Base-by-base conservation (phyloP, 2,888 invertebrate genomes). In the Seladonia tumulorum region DNA sequence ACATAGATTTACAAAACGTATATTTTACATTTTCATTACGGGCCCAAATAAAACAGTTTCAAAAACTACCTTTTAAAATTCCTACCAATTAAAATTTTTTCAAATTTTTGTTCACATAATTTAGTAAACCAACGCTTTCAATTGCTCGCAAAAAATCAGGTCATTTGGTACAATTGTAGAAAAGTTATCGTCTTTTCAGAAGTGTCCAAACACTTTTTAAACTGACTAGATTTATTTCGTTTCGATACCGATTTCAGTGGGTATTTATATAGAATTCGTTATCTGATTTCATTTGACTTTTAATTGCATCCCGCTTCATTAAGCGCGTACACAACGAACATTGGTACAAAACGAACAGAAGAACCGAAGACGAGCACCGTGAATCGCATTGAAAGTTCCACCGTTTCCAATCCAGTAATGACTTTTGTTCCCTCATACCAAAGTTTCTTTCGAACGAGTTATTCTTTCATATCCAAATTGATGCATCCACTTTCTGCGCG, bases 391-490 rank as follows among this genome's bases (percentile, higher is more conserved):
- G 53, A 53, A 85, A 53, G n/a, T 66, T 77, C 42, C 71, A 22
- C 53, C 76, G 73, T 72, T 39, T 57, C 68, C 29, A 57, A 49
- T 75, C 78, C 73, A 57, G 25, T 83, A 86, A 88, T 88, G 80
- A 85, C 70, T 90, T 85, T 87, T 72, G 68, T 76, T 74, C 60
- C 53, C 39, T 68, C 63, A 35, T 77, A 42, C 76, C 73, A 22
- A 72, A 84, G 76, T 81, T 83, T 79, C 77, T 71, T 86, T 82
- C 63, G 29, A 16, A 3, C 63, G 29, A 29, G 29, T 29, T 86
- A 88, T 86, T 86, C 85, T 82, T 79, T 72, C 76, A 71, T 83
- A 78, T 82, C 72, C 81, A 85, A 86, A 90, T 87, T 57, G 83
- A 82, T 82, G 87, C 79, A 75, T 81, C 80, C 83, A 79, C 81